Evolutionary conservation across 37 sponge, comb jelly and placozoan species (phyloP).

Genomic region (Petrosia ficiformis): DNA sequence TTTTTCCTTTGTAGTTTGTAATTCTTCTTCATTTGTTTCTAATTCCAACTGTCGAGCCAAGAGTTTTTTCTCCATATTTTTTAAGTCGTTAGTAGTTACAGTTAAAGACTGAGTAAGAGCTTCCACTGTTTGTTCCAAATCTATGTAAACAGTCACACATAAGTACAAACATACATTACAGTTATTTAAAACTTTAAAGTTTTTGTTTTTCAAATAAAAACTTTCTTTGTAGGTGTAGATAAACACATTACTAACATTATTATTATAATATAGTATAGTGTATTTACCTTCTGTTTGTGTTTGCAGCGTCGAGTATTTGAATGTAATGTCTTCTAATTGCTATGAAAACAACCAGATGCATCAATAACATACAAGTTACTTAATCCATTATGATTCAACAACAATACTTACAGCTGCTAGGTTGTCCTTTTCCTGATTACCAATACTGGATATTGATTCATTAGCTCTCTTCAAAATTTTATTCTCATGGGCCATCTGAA

Average conservation of each 20-base stretch:
- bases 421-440: not conserved
- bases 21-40: not conserved
- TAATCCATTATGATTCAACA: not conserved
- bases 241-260: too few relatives aligned
- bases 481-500: constrained; percentile 53
- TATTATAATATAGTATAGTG: too few relatives aligned
- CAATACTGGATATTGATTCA: constrained; percentile 24
- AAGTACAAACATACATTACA: constrained; percentile 9
- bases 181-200: too few relatives aligned
- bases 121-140: constrained; percentile 29
- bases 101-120: not conserved
- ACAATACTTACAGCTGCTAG: constrained; percentile 16
- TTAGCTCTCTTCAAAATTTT: constrained; percentile 41
- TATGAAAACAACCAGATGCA: not conserved
- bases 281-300: constrained; percentile 59
- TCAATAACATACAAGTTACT: too few relatives aligned
- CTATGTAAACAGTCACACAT: constrained; percentile 41
- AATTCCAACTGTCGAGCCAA: not conserved
- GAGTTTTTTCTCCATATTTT: not conserved
- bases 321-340: constrained; percentile 47
- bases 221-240: too few relatives aligned
- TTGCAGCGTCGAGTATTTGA: constrained; percentile 47
- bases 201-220: too few relatives aligned
- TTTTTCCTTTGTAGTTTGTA: not conserved
- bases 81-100: not conserved